Conservation (phyloP, 2,888 invertebrate genomes). For the Lasius platythorax region DNA sequence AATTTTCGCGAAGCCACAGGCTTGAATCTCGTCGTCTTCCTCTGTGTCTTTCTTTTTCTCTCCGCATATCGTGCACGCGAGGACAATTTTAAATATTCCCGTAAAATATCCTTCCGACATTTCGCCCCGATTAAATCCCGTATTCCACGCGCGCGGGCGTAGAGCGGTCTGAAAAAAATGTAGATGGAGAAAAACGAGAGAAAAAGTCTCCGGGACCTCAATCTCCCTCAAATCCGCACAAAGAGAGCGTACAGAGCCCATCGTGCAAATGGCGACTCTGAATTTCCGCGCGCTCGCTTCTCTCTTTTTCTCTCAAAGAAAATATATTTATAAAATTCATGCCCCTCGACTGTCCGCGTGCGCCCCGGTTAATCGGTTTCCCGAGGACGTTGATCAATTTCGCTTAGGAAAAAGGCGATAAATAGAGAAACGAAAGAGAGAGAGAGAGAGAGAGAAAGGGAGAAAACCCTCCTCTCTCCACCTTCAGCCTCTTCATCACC, state of each 20-base stretch:
- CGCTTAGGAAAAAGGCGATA: constrained; percentile 65
- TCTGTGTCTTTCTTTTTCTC: not conserved
- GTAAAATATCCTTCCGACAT: constrained; percentile 56
- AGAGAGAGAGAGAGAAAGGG: constrained; percentile 46
- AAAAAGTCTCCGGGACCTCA: constrained; percentile 45
- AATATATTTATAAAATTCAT: constrained; percentile 77
- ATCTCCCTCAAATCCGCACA: constrained; percentile 53
- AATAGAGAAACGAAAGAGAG: constrained; percentile 9
- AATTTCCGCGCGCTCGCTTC: constrained; percentile 38
- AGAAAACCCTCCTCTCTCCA: constrained; percentile 57
- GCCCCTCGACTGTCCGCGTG: constrained; percentile 66
- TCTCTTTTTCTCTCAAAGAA: constrained; percentile 58
- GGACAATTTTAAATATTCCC: constrained; percentile 54
- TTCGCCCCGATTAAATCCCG: constrained; percentile 56
- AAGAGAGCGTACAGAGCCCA: constrained; percentile 44
- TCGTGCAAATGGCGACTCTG: constrained; percentile 53
- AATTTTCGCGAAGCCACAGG: constrained; percentile 45
- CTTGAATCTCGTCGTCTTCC: constrained; percentile 36
- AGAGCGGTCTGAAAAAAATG: constrained; percentile 44
- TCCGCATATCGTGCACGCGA: constrained; percentile 32
- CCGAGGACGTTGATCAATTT: constrained; percentile 78
- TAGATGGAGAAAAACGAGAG: constrained; percentile 26
- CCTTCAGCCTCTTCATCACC: constrained; percentile 70
- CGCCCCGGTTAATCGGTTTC: constrained; percentile 75
- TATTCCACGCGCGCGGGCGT: constrained; percentile 45